Percentiles rank a stretch among this genome's conserved stretches.
Evolutionary conservation across 2,888 invertebrate species (phyloP).

Genomic region (Chymomyza caudatula): DNA sequence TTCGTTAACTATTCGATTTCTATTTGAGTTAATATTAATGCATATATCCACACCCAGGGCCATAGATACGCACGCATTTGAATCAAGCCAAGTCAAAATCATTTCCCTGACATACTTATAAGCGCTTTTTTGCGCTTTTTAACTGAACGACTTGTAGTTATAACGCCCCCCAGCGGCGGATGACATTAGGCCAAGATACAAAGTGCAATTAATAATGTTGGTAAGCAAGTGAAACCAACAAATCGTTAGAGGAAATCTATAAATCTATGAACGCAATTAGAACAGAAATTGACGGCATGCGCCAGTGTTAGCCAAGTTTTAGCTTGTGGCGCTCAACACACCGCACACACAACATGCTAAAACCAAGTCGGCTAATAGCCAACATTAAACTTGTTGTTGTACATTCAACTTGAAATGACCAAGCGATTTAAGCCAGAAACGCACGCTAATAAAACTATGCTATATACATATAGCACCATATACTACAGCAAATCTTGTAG

Average conservation of each 20-base stretch:
- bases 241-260: conserved; percentile 49
- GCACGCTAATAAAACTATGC: conserved; percentile 24
- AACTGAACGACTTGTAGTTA: not conserved
- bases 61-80: conserved; percentile 52
- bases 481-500: not conserved
- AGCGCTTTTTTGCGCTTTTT: conserved; percentile 31
- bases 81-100: conserved; percentile 52
- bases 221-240: conserved; percentile 21
- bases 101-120: conserved; percentile 68
- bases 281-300: conserved; percentile 42
- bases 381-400: conserved; percentile 15
- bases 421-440: conserved; percentile 20
- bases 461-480: not conserved
- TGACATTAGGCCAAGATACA: conserved; percentile 62
- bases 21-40: conserved; percentile 66
- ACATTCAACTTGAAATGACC: conserved; percentile 12
- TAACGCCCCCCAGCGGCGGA: conserved; percentile 54
- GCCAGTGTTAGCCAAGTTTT: conserved; percentile 9
- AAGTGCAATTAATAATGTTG: conserved; percentile 46
- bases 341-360: not conserved
- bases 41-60: conserved; percentile 39
- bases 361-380: not conserved
- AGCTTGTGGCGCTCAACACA: not conserved
- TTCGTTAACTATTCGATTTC: conserved; percentile 54
- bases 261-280: conserved; percentile 68